These are phyloP conservation scores for Muschampia plurimacula DNA, from an alignment of 2,888 invertebrate genomes.

Conservation along the genomic window DNA sequence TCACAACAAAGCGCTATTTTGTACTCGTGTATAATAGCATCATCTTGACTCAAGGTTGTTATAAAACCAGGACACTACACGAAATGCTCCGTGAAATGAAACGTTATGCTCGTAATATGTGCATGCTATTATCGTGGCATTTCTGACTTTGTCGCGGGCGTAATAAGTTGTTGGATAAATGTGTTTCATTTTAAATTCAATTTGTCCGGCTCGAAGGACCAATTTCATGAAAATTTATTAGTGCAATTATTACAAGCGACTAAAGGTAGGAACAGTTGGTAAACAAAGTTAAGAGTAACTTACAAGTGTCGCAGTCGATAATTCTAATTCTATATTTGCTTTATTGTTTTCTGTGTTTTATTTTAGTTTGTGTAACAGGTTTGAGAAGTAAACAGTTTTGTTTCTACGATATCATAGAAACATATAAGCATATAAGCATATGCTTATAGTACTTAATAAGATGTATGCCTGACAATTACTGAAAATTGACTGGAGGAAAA, in stretches of 20 bases:
- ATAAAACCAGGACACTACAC: conserved; percentile 3
- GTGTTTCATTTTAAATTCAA: background rate
- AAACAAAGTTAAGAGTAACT: too few relatives aligned
- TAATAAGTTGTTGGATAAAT: background rate
- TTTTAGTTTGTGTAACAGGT: too few relatives aligned
- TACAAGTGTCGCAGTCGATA: too few relatives aligned
- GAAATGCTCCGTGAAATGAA: conserved; percentile 12
- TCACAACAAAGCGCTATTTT: conserved; percentile 1
- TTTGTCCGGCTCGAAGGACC: conserved; percentile 1
- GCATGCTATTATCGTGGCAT: background rate
- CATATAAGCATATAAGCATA: too few relatives aligned
- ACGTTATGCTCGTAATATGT: conserved; percentile 6
- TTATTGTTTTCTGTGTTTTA: too few relatives aligned
- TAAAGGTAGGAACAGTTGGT: too few relatives aligned
- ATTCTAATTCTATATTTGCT: too few relatives aligned
- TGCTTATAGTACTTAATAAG: too few relatives aligned
- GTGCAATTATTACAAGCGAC: background rate
- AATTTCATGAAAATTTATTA: background rate
- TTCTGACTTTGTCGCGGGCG: background rate
- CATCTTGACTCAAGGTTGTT: conserved; percentile 7
- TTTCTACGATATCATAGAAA: too few relatives aligned
- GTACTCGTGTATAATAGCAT: background rate
- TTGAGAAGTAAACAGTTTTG: too few relatives aligned
- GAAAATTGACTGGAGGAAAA: too few relatives aligned
- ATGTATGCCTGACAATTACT: background rate